These are phyloP conservation scores for Pharmacophagus antenor DNA, from an alignment of 2,888 invertebrate genomes.

Conservation along the genomic window DNA sequence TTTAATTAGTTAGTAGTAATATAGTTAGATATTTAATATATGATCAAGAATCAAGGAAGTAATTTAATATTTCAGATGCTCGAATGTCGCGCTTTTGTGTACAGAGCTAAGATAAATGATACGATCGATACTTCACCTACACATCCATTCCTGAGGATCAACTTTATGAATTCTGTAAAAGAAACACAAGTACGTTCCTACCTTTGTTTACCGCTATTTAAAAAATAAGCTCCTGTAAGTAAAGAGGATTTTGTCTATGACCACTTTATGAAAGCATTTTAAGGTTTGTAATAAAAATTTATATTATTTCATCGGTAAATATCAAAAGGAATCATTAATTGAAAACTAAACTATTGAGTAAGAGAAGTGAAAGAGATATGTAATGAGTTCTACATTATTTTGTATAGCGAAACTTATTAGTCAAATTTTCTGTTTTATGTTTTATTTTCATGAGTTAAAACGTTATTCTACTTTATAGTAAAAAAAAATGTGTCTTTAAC, in stretches of 20 bases:
- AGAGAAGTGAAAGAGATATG: too few relatives aligned
- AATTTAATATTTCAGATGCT: conserved; percentile 68
- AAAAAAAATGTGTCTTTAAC: too few relatives aligned
- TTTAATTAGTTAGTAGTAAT: too few relatives aligned
- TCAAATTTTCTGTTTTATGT: too few relatives aligned
- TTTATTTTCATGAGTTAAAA: too few relatives aligned
- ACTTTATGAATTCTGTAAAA: conserved; percentile 47
- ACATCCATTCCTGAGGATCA: conserved; percentile 69
- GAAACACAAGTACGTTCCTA: conserved; percentile 53
- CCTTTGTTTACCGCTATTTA: background rate
- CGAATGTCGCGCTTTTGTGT: conserved; percentile 83
- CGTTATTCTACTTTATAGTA: too few relatives aligned
- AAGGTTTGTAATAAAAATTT: background rate
- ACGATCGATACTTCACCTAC: conserved; percentile 71
- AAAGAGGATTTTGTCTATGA: background rate
- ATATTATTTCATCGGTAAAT: background rate
- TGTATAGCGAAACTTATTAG: too few relatives aligned
- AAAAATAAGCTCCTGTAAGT: background rate
- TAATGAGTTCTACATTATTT: too few relatives aligned
- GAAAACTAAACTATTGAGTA: too few relatives aligned
- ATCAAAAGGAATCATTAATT: background rate
- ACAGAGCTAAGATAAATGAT: conserved; percentile 83
- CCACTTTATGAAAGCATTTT: background rate
- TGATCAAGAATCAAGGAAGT: background rate
- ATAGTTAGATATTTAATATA: too few relatives aligned